Evolutionary conservation across 2,888 invertebrate species (phyloP).

Genomic region (Polydrusus cervinus): DNA sequence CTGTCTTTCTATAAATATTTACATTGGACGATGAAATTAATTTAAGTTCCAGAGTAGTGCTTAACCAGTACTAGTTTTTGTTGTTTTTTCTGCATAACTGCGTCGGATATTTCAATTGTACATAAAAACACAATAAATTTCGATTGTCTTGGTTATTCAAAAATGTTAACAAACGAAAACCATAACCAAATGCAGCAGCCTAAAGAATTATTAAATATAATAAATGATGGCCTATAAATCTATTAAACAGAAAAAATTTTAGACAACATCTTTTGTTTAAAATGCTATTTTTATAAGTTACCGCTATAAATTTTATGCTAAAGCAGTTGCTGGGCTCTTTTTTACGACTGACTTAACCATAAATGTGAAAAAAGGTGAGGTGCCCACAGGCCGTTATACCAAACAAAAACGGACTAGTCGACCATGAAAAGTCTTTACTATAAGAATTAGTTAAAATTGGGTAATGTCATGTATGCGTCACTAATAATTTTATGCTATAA

Average conservation of each 20-base stretch:
- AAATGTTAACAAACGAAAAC: too few species aligned
- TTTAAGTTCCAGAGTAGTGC: too few species aligned
- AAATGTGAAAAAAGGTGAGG: constrained; percentile 24
- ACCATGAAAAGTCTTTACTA: constrained; percentile 6
- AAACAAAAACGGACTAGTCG: constrained; percentile 11
- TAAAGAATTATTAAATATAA: neutral
- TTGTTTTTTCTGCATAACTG: too few species aligned
- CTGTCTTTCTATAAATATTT: too few species aligned
- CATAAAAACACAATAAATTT: too few species aligned
- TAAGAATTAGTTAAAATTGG: neutral
- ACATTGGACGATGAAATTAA: too few species aligned
- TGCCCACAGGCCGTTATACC: neutral
- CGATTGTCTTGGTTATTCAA: too few species aligned
- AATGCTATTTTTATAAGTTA: constrained; percentile 1
- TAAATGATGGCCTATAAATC: neutral
- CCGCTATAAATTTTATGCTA: constrained; percentile 12
- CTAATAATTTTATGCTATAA: too few species aligned
- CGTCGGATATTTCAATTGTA: too few species aligned
- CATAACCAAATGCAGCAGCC: too few species aligned
- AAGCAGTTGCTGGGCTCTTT: constrained; percentile 4
- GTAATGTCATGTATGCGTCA: neutral
- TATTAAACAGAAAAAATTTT: neutral
- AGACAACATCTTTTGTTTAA: constrained; percentile 9
- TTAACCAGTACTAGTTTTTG: too few species aligned
- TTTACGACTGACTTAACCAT: constrained; percentile 15